Evolutionary conservation across 2,888 invertebrate species (phyloP), one percentile per base, ranked within the genome.

Genomic region (Hypomecis punctinalis): DNA sequence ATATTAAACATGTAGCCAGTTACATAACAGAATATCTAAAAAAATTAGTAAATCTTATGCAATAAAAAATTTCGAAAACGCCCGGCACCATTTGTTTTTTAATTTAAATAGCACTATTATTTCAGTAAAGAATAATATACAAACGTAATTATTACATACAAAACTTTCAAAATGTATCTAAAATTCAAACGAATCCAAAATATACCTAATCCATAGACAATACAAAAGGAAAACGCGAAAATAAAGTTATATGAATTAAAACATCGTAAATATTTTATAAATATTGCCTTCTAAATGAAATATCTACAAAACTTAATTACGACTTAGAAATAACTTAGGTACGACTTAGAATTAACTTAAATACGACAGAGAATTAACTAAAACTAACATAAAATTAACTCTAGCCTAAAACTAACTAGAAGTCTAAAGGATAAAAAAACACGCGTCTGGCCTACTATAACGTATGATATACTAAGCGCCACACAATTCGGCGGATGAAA

Each of bases 191-290:
- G 45, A 45, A 51, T 56, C 68, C 48, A 53, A 61, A 65, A 61
- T 70, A 66, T 60, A 66, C 66, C 65, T 55, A 71, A 62, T 53
- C 55, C 63, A 81, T 79, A 83, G 76, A 82, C 77, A 80, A 70
- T 78, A 76, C 74, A 78, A 81, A 76, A 69, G 6, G 47, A 81
- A 81, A 82, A 82, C 80, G 66, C 74, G 73, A 70, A 23, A 71
- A 79, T 79, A 80, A 76, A 82, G 71, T 74, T 78, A 77, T 79
- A 67, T 65, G 47, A 67, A 63, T 55, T 58, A 70, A 70, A 69
- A 70, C 68, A 68, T 69, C 39, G 63, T 61, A 57, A 61, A 67
- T 66, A 66, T 54, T 56, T 63, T 67, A 62, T 70, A 70, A 68
- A 72, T 70, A 73, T 71, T 70, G 69, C 65, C 58, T 69, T 61